Conservation (phyloP, 2,797 vertebrate species). For the Coregonus ussuriensis region DNA sequence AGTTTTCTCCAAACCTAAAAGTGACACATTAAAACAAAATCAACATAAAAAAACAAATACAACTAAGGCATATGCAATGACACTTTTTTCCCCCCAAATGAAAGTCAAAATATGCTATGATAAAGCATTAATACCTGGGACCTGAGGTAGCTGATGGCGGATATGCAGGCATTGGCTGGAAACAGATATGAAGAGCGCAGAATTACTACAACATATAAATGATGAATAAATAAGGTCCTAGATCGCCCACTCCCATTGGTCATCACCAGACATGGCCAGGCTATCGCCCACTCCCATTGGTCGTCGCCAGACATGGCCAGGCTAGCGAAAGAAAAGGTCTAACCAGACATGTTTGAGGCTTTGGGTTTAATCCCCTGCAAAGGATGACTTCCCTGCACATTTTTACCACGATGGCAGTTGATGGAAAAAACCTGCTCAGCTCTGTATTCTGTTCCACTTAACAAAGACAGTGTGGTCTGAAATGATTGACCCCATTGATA, state of each 20-base stretch:
- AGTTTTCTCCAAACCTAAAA: conserved; percentile 64
- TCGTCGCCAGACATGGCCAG: too few species aligned
- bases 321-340: neutral
- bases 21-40: conserved; percentile 19
- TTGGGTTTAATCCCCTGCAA: neutral
- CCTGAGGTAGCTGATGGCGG: conserved; percentile 16
- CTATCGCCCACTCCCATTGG: too few species aligned
- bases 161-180: conserved; percentile 44
- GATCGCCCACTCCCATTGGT: neutral
- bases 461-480: too few species aligned
- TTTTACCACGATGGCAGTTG: neutral
- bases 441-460: neutral
- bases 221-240: neutral
- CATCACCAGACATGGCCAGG: neutral
- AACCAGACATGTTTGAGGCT: neutral
- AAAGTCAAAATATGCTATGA: neutral
- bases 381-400: neutral
- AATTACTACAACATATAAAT: neutral
- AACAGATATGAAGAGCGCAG: neutral
- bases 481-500: too few species aligned
- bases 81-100: neutral
- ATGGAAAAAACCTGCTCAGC: neutral
- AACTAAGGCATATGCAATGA: neutral
- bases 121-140: conserved; percentile 56
- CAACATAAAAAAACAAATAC: neutral